Percentiles rank a stretch among this genome's conserved stretches.
phyloP scores from a whole-genome alignment of 2,113 vertebrate species.

The Todiramphus saurophagus region DNA sequence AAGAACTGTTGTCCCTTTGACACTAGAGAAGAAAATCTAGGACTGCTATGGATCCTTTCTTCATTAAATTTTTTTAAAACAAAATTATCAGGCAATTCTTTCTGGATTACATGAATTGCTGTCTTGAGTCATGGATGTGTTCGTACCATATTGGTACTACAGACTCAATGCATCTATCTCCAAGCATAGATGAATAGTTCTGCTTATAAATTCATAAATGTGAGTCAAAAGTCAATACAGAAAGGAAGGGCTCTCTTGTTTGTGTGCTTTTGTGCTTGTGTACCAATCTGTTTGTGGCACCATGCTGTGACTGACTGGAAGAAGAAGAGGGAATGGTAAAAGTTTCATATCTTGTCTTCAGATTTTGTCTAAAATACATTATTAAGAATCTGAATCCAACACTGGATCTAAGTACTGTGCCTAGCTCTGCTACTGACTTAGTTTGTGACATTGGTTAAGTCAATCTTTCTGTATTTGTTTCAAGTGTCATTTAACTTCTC shows the following conservation, averaged over 20 bases:
- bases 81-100: not conserved
- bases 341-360: not conserved
- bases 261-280: not conserved
- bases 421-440: not conserved
- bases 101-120: not conserved
- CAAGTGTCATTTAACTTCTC: not conserved
- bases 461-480: not conserved
- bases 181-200: not conserved
- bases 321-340: not conserved
- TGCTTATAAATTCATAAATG: not conserved
- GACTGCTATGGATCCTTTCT: not conserved
- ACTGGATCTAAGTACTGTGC: not conserved
- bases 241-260: not conserved
- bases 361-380: not conserved
- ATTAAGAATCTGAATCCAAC: not conserved
- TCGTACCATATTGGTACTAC: not conserved
- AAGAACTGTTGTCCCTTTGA: not conserved
- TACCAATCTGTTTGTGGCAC: not conserved
- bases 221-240: not conserved
- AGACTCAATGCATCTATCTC: not conserved
- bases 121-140: not conserved
- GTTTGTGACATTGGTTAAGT: not conserved
- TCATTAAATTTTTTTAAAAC: fast-evolving
- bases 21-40: not conserved
- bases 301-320: not conserved